A percentile compares a stretch with the other conserved stretches of the same genome.
phyloP scores from a whole-genome alignment of 2,797 vertebrate genomes.

The Eurystomus glaucurus region DNA sequence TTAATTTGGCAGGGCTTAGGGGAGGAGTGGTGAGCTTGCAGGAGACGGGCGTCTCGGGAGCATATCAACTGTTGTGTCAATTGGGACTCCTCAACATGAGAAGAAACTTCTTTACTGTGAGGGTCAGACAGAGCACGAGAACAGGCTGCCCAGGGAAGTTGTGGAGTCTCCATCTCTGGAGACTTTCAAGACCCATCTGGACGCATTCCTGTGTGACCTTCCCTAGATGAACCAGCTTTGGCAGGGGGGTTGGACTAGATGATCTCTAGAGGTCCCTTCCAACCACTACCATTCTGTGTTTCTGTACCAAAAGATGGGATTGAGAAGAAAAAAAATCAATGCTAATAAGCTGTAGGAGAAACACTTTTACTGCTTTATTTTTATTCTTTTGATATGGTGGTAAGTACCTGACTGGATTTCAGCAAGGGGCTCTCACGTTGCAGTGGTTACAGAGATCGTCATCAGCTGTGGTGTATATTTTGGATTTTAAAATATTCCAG shows the following conservation, averaged over 20 bases:
- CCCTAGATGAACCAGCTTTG: too few species aligned
- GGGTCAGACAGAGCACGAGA: too few species aligned
- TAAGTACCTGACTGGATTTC: neutral
- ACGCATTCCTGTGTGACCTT: too few species aligned
- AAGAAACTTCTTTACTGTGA: too few species aligned
- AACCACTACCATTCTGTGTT: too few species aligned
- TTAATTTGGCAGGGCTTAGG: neutral
- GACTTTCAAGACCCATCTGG: too few species aligned
- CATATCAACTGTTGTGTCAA: neutral
- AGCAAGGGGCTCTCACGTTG: neutral
- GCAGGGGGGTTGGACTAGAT: too few species aligned
- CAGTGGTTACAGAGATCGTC: neutral
- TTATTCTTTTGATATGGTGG: neutral
- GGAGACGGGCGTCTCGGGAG: accelerated
- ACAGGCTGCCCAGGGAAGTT: too few species aligned
- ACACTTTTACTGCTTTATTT: neutral
- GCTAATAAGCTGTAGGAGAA: neutral
- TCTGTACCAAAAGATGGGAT: neutral
- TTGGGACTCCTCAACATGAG: neutral
- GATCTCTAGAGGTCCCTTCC: too few species aligned
- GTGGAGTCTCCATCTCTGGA: too few species aligned
- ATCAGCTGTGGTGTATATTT: neutral
- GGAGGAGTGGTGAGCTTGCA: neutral
- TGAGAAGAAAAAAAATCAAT: neutral
- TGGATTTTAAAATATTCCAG: constrained; percentile 19